These are phyloP conservation scores for Rotaria macrura DNA, from an alignment of 2,888 invertebrate genomes.

Conservation along the genomic window DNA sequence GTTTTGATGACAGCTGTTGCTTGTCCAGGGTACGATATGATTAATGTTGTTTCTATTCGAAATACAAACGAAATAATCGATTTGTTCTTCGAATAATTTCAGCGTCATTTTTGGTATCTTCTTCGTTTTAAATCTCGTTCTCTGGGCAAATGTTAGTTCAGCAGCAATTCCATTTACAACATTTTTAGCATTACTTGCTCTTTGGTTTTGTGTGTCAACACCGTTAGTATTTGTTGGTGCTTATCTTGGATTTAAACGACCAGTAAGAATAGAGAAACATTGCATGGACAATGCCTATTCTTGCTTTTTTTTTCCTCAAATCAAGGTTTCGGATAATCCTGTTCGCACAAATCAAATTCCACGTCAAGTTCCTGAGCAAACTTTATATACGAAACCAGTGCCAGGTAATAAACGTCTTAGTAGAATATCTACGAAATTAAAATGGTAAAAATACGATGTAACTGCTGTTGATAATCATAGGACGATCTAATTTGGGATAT, in stretches of 20 bases:
- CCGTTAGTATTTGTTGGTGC: slow-evolving; percentile 94
- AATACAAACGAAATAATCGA: neutral
- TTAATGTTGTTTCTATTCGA: neutral
- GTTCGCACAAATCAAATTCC: slow-evolving; percentile 98
- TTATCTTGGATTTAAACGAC: slow-evolving; percentile 91
- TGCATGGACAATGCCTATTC: neutral
- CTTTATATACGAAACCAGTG: slow-evolving; percentile 80
- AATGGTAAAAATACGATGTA: too few relatives aligned
- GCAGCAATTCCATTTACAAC: slow-evolving; percentile 95
- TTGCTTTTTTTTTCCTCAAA: slow-evolving; percentile 37
- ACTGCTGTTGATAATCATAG: too few relatives aligned
- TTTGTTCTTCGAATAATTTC: slow-evolving; percentile 41
- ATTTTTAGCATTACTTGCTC: slow-evolving; percentile 75
- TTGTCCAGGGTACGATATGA: slow-evolving; percentile 73
- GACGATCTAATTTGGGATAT: too few relatives aligned
- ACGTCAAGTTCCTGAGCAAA: slow-evolving; percentile 92
- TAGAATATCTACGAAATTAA: too few relatives aligned
- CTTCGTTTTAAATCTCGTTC: slow-evolving; percentile 85
- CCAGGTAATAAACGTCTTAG: too few relatives aligned
- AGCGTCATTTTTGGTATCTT: slow-evolving; percentile 90
- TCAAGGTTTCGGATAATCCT: slow-evolving; percentile 81
- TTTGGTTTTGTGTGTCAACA: slow-evolving; percentile 97
- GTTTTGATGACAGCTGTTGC: slow-evolving; percentile 87
- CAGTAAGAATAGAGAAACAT: slow-evolving; percentile 56
- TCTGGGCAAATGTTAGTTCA: slow-evolving; percentile 89